Conservation (phyloP, 2,797 vertebrate genomes). For the Amphiprion clarkii region DNA sequence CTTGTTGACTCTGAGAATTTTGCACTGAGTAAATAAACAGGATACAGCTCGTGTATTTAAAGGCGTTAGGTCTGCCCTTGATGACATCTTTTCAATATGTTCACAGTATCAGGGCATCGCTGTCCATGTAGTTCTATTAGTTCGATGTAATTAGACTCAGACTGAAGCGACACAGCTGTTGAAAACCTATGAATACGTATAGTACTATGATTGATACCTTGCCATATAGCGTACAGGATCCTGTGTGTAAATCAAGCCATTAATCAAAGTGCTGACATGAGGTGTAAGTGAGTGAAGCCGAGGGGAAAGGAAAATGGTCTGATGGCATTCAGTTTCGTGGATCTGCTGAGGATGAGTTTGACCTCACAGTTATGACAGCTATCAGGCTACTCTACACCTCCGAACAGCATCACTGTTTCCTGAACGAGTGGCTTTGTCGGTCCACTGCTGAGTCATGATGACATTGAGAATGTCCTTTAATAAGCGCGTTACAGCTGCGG, state of each 20-base stretch:
- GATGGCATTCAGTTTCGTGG: slow-evolving; percentile 42
- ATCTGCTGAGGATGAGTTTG: slow-evolving; percentile 63
- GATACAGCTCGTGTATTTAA: slow-evolving; percentile 42
- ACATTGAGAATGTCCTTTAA: slow-evolving; percentile 78
- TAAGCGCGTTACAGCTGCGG: slow-evolving; percentile 56
- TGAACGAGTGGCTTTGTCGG: slow-evolving; percentile 57
- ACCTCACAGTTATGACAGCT: slow-evolving; percentile 60
- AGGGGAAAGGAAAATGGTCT: slow-evolving; percentile 29
- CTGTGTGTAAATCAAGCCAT: slow-evolving; percentile 60
- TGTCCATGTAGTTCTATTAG: slow-evolving; percentile 61
- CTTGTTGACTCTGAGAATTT: slow-evolving; percentile 26
- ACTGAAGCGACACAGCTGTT: slow-evolving; percentile 46
- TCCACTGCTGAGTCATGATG: slow-evolving; percentile 76
- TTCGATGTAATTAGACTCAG: slow-evolving; percentile 63
- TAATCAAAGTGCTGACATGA: slow-evolving; percentile 66
- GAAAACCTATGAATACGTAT: slow-evolving; percentile 56
- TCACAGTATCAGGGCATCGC: slow-evolving; percentile 52
- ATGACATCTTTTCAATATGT: slow-evolving; percentile 59
- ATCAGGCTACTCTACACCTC: slow-evolving; percentile 66
- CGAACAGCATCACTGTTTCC: slow-evolving; percentile 48
- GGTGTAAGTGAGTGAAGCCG: slow-evolving; percentile 51
- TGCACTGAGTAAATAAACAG: slow-evolving; percentile 22
- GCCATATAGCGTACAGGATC: slow-evolving; percentile 48
- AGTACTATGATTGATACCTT: slow-evolving; percentile 70
- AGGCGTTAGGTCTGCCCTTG: slow-evolving; percentile 34